Percentiles rank a stretch among this genome's conserved stretches.
phyloP scores from a whole-genome alignment of 1,140 invertebrate genomes.

The Stegodyphus mimosarum region DNA sequence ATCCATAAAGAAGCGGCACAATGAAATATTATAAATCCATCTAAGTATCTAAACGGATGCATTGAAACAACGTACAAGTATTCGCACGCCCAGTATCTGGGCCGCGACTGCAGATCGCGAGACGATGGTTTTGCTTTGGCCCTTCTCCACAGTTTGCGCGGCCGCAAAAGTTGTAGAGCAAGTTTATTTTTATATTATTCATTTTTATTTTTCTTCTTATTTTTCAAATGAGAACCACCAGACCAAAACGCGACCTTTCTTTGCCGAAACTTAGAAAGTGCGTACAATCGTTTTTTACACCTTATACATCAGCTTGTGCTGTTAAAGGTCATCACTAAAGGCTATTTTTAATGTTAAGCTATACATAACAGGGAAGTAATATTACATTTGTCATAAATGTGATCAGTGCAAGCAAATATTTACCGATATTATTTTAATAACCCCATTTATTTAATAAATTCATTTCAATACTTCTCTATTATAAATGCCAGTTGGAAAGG shows the following conservation, averaged over 20 bases:
- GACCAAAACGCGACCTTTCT: constrained; percentile 5
- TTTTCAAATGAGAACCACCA: constrained; percentile 18
- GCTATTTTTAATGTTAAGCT: too few relatives aligned
- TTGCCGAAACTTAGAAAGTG: background rate
- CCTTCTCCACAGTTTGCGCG: background rate
- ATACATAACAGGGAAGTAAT: too few relatives aligned
- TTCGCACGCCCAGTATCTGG: constrained; percentile 34
- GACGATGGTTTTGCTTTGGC: constrained; percentile 32
- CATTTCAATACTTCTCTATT: too few relatives aligned
- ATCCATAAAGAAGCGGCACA: constrained; percentile 25
- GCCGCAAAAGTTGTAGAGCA: constrained; percentile 32
- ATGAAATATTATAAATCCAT: background rate
- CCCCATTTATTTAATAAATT: too few relatives aligned
- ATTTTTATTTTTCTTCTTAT: background rate
- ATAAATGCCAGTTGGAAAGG: too few relatives aligned
- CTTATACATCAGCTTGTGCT: too few relatives aligned
- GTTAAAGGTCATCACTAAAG: too few relatives aligned
- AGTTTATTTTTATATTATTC: constrained; percentile 7
- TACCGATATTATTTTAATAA: too few relatives aligned
- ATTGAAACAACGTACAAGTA: background rate
- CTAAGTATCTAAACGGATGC: background rate
- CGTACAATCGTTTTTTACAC: too few relatives aligned
- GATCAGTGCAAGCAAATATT: too few relatives aligned
- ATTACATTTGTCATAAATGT: too few relatives aligned
- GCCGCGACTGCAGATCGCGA: constrained; percentile 35